Conservation (phyloP, 92 coral and sea anemone species). For the Zoanthus sansibaricus region DNA sequence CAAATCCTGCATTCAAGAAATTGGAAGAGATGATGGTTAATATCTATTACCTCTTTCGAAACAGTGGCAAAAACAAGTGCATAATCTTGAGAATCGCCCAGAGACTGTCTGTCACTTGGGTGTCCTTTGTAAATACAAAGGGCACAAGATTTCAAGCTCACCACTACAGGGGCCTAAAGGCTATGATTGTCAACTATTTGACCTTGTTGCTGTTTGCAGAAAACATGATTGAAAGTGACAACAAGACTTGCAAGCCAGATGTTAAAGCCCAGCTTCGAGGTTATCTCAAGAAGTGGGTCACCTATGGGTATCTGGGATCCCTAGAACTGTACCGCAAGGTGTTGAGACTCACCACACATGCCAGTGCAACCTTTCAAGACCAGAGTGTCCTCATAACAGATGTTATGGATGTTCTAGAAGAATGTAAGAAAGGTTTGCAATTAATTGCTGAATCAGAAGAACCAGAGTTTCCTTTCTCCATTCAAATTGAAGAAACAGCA, state of each 20-base stretch:
- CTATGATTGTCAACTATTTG: slow-evolving; percentile 61
- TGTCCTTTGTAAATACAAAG: slow-evolving; percentile 39
- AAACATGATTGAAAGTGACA: slow-evolving; percentile 63
- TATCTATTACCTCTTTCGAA: slow-evolving; percentile 55
- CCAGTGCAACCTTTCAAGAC: slow-evolving; percentile 55
- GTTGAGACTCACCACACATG: slow-evolving; percentile 59
- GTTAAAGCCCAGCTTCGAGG: slow-evolving; percentile 55
- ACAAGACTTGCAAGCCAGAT: slow-evolving; percentile 58
- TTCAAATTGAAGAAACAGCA: slow-evolving; percentile 10
- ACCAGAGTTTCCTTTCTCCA: slow-evolving; percentile 43
- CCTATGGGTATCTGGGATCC: slow-evolving; percentile 55
- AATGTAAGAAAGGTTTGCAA: slow-evolving; percentile 46
- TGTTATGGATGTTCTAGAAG: slow-evolving; percentile 50
- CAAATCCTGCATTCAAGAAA: slow-evolving; percentile 23
- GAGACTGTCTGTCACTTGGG: slow-evolving; percentile 63
- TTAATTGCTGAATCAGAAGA: slow-evolving; percentile 46
- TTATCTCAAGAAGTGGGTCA: slow-evolving; percentile 47
- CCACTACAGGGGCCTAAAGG: slow-evolving; percentile 54
- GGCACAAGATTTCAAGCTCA: slow-evolving; percentile 64
- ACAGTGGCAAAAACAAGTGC: slow-evolving; percentile 57
- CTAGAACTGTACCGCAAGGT: slow-evolving; percentile 63
- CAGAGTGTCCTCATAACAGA: slow-evolving; percentile 53
- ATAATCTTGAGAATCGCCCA: slow-evolving; percentile 50
- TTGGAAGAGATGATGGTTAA: slow-evolving; percentile 46
- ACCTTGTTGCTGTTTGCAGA: slow-evolving; percentile 49